Conservation (phyloP, 2,797 vertebrate genomes). For the Dendrocincla tyrannina region DNA sequence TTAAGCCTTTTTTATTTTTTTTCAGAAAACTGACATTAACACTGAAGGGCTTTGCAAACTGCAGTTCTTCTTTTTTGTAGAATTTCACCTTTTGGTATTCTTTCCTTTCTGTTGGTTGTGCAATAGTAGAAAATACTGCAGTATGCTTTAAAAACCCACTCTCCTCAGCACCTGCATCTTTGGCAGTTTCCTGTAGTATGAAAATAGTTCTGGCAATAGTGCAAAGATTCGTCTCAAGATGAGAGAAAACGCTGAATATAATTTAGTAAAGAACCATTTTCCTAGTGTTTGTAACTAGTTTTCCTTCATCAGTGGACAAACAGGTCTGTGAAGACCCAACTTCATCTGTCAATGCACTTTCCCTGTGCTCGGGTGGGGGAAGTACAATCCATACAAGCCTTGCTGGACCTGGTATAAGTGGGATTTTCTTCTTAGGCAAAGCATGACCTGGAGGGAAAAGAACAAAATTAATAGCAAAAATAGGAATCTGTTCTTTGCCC, state of each 20-base stretch:
- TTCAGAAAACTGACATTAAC: neutral
- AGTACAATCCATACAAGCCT: conserved; percentile 12
- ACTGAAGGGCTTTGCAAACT: neutral
- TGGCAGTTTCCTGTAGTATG: neutral
- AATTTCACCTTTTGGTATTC: neutral
- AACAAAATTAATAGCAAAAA: neutral
- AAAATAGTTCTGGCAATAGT: neutral
- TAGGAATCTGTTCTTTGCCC: neutral
- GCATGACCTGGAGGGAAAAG: conserved; percentile 12
- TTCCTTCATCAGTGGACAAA: neutral
- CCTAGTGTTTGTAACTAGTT: neutral
- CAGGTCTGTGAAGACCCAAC: neutral
- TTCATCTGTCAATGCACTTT: conserved; percentile 22
- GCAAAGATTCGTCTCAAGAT: neutral
- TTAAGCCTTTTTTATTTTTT: neutral
- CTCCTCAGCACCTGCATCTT: neutral
- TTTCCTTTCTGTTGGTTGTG: neutral
- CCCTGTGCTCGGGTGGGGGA: conserved; percentile 50
- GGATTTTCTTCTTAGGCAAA: conserved; percentile 47
- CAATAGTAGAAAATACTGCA: neutral
- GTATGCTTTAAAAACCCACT: neutral
- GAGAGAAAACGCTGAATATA: neutral
- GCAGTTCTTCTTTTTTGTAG: neutral
- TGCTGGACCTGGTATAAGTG: conserved; percentile 57
- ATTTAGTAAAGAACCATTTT: conserved; percentile 5